Conservation (phyloP, 1,140 invertebrate genomes). For the Rhopalosiphum padi region DNA sequence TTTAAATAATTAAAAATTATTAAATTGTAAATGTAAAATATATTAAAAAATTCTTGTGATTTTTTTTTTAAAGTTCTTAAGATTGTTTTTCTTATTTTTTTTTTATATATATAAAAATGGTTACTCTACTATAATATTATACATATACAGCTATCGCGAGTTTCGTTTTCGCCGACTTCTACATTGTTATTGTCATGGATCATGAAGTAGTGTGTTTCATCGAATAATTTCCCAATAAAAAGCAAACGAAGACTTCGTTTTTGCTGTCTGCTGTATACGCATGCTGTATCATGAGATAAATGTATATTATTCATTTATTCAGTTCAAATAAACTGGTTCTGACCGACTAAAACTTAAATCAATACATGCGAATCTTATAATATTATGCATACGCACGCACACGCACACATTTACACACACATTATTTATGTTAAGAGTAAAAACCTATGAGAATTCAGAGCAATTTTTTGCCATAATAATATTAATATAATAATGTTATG, state of each 20-base stretch:
- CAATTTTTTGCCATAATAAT: background rate
- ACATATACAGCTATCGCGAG: background rate
- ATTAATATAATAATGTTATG: background rate
- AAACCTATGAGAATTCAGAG: background rate
- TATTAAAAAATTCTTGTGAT: background rate
- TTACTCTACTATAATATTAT: background rate
- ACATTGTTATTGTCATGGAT: background rate
- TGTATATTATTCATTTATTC: background rate
- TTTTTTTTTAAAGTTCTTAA: background rate
- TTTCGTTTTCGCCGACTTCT: background rate
- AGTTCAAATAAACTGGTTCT: background rate
- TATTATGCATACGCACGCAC: background rate
- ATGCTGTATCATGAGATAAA: background rate
- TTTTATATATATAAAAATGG: background rate
- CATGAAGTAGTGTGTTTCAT: background rate
- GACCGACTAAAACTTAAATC: slow-evolving; percentile 12
- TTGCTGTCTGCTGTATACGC: background rate
- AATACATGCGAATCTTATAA: background rate
- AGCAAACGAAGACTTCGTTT: background rate
- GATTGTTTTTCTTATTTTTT: background rate
- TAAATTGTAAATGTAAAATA: background rate
- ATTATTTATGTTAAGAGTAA: background rate
- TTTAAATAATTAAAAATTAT: background rate
- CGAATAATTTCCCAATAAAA: background rate
- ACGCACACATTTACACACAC: too few species aligned